Percentiles rank a stretch among this genome's conserved stretches.
phyloP scores from a whole-genome alignment of 2,797 vertebrate species.

The Craterocephalus amniculus region DNA sequence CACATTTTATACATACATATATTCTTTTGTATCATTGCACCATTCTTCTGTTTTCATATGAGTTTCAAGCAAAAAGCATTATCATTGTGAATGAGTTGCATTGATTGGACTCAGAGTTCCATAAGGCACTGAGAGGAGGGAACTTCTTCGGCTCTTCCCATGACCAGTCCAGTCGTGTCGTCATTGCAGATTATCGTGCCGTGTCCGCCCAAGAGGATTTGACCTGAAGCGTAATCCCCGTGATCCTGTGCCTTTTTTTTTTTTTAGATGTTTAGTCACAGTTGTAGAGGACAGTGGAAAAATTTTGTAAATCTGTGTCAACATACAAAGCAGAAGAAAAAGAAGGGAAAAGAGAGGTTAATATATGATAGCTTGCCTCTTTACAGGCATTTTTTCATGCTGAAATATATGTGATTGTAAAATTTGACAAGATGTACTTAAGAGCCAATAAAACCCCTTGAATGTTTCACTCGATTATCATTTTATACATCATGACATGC shows the following conservation, averaged over 20 bases:
- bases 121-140: slow-evolving; percentile 99
- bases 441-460: slow-evolving; percentile 1
- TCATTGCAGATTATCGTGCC: slow-evolving; percentile 90
- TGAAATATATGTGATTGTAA: slow-evolving; percentile 1
- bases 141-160: slow-evolving; percentile 86
- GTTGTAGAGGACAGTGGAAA: slow-evolving; percentile 73
- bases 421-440: not conserved
- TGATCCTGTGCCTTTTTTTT: slow-evolving; percentile 70
- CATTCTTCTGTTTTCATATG: slow-evolving; percentile 79
- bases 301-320: slow-evolving; percentile 65
- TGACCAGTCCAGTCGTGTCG: slow-evolving; percentile 94
- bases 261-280: slow-evolving; percentile 76
- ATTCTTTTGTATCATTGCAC: slow-evolving; percentile 64
- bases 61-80: slow-evolving; percentile 93
- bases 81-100: slow-evolving; percentile 95
- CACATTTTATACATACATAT: slow-evolving; percentile 64
- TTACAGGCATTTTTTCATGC: not conserved
- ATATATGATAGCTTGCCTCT: not conserved
- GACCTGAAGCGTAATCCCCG: slow-evolving; percentile 65
- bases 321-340: slow-evolving; percentile 50
- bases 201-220: slow-evolving; percentile 82
- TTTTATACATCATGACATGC: slow-evolving; percentile 1
- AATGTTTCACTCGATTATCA: not conserved
- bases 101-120: slow-evolving; percentile 96
- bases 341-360: slow-evolving; percentile 12